These are phyloP conservation scores for Drosophila triauraria DNA, from an alignment of 1,140 invertebrate species.

Conservation along the genomic window DNA sequence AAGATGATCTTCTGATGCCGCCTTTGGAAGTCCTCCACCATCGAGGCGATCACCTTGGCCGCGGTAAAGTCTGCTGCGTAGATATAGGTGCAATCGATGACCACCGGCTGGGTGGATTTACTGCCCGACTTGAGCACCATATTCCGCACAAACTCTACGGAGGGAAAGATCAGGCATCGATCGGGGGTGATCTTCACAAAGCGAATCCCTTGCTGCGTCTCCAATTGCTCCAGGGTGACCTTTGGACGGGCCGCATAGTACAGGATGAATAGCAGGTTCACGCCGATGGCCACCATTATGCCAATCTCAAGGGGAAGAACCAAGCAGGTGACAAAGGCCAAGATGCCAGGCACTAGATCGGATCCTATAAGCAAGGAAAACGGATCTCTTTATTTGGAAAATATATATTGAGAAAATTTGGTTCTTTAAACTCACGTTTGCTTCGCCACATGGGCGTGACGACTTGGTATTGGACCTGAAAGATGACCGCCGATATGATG, in stretches of 20 bases:
- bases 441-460: conserved; percentile 92
- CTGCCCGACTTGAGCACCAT: conserved; percentile 92
- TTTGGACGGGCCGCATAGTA: conserved; percentile 96
- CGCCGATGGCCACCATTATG: conserved; percentile 93
- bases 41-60: conserved; percentile 89
- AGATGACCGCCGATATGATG: conserved; percentile 94
- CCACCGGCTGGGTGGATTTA: conserved; percentile 89
- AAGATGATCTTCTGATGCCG: conserved; percentile 91
- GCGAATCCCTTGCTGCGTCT: conserved; percentile 88
- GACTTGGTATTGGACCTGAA: conserved; percentile 93
- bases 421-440: conserved; percentile 87
- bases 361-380: conserved; percentile 87
- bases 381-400: not conserved
- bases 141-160: conserved; percentile 93
- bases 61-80: conserved; percentile 93
- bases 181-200: conserved; percentile 93
- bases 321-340: conserved; percentile 94
- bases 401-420: not conserved
- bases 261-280: conserved; percentile 94
- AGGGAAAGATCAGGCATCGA: conserved; percentile 94
- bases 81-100: conserved; percentile 94
- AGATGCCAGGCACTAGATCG: conserved; percentile 93
- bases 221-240: conserved; percentile 90
- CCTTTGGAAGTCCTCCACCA: conserved; percentile 90
- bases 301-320: conserved; percentile 94